phyloP scores from a whole-genome alignment of 2,797 vertebrate species.

The Phrynocephalus vlangalii region DNA sequence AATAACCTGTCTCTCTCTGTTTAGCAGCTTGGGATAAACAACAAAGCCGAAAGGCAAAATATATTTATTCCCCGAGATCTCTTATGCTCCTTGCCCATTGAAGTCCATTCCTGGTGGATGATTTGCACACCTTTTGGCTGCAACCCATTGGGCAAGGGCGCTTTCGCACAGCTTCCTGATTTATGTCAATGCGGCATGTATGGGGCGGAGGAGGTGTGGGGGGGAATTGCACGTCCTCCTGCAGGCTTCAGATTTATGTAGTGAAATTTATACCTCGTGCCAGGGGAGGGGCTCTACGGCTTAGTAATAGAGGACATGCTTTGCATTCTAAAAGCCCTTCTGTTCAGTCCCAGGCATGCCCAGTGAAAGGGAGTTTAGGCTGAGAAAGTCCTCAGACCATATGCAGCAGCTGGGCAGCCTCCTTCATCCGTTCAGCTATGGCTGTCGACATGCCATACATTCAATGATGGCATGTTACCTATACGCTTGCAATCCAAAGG shows the following conservation, averaged over 20 bases:
- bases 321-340: constrained; percentile 22
- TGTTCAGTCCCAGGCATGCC: not conserved
- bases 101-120: constrained; percentile 12
- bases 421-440: not conserved
- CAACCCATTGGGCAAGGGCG: not conserved
- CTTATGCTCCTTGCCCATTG: not conserved
- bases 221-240: constrained; percentile 26
- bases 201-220: not conserved
- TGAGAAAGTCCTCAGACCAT: not conserved
- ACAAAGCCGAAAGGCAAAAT: constrained; percentile 1
- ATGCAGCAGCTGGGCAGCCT: not conserved
- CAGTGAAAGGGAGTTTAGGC: not conserved
- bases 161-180: constrained; percentile 23
- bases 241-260: constrained; percentile 17
- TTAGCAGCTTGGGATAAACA: constrained; percentile 15
- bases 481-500: not conserved
- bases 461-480: not conserved
- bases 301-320: not conserved
- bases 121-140: constrained; percentile 39
- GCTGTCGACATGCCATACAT: not conserved
- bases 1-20: constrained; percentile 14
- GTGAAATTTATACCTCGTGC: constrained; percentile 29
- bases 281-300: not conserved
- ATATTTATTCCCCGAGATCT: not conserved
- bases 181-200: constrained; percentile 34